Evolutionary conservation across 2,888 invertebrate genomes (phyloP).

Genomic region (Tanytarsus gracilentus): DNA sequence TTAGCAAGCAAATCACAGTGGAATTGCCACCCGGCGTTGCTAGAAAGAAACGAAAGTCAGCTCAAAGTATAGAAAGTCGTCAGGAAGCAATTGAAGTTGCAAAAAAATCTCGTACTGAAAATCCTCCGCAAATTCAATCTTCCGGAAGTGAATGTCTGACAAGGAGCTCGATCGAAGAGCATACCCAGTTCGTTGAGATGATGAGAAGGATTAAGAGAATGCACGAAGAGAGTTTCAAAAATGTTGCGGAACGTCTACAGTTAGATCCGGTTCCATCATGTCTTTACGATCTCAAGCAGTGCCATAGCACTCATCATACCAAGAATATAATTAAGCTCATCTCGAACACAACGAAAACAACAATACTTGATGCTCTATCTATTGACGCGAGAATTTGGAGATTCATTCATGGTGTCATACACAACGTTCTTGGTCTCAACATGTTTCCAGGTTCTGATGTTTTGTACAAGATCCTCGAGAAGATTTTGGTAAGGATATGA

Average conservation of each 20-base stretch:
- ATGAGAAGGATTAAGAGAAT: neutral
- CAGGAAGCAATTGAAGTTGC: neutral
- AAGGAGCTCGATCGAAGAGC: no score
- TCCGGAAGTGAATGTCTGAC: no score
- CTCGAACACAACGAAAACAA: no score
- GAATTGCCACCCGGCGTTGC: neutral
- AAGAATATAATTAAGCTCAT: no score
- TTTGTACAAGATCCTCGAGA: neutral
- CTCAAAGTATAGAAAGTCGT: neutral
- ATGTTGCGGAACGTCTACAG: neutral
- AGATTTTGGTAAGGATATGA: neutral
- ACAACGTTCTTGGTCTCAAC: neutral
- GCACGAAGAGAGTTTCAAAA: neutral
- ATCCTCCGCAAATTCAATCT: no score
- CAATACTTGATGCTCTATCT: no score
- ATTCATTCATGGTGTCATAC: no score
- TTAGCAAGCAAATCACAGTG: neutral
- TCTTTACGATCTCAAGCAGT: neutral
- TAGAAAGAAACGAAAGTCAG: neutral
- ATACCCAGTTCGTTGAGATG: no score
- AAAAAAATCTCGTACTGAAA: no score
- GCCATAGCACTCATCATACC: neutral
- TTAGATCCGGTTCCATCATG: neutral
- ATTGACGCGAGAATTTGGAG: no score
- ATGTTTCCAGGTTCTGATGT: neutral